phyloP scores from a whole-genome alignment of 2,797 vertebrate species.

The Neosilurus hyrtlii region DNA sequence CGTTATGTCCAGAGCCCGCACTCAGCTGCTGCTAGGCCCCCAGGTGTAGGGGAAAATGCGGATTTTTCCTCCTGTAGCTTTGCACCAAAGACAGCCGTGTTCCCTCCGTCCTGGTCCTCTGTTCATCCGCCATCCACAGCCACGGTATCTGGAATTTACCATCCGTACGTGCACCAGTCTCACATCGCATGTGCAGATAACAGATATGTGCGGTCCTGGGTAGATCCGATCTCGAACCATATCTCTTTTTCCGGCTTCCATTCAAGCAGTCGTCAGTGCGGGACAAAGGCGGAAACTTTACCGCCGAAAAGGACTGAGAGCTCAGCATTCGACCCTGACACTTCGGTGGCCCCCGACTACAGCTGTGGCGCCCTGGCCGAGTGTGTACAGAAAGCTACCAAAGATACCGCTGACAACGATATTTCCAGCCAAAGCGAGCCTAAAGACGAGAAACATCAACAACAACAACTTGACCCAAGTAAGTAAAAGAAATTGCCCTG shows the following conservation, averaged over 20 bases:
- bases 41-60: slow-evolving; percentile 85
- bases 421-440: slow-evolving; percentile 83
- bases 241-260: slow-evolving; percentile 80
- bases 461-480: slow-evolving; percentile 98
- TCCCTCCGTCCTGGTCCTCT: slow-evolving; percentile 88
- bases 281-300: slow-evolving; percentile 84
- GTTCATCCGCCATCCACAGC: slow-evolving; percentile 84
- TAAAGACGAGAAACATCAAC: slow-evolving; percentile 86
- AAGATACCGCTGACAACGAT: slow-evolving; percentile 82
- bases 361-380: slow-evolving; percentile 77
- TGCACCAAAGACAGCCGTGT: slow-evolving; percentile 89
- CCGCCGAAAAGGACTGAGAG: slow-evolving; percentile 78
- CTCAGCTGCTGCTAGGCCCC: slow-evolving; percentile 84
- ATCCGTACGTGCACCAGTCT: slow-evolving; percentile 89
- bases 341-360: slow-evolving; percentile 77
- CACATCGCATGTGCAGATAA: slow-evolving; percentile 83
- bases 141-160: slow-evolving; percentile 87
- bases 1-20: slow-evolving; percentile 87
- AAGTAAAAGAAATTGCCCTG: slow-evolving; percentile 87
- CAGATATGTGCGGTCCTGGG: slow-evolving; percentile 94
- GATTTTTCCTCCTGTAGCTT: slow-evolving; percentile 97
- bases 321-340: slow-evolving; percentile 75
- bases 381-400: slow-evolving; percentile 71
- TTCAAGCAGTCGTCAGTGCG: slow-evolving; percentile 79
- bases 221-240: slow-evolving; percentile 87